phyloP scores from a whole-genome alignment of 2,113 vertebrate species.

The Turnix velox region DNA sequence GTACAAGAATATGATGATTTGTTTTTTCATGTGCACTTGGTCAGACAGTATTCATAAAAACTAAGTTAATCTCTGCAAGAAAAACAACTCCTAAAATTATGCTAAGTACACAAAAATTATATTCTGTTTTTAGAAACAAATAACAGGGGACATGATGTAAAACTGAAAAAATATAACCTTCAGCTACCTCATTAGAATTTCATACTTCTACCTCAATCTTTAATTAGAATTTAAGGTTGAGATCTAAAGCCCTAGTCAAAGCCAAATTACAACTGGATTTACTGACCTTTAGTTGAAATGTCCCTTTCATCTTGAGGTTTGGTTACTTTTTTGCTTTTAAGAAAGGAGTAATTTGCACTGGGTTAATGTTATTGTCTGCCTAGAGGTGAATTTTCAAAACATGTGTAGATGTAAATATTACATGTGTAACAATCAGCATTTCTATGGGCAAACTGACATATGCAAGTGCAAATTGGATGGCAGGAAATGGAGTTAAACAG shows the following conservation, averaged over 20 bases:
- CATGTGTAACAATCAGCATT: neutral
- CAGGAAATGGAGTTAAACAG: neutral
- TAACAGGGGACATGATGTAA: neutral
- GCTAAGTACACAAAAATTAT: neutral
- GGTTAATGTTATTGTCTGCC: neutral
- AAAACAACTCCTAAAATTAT: neutral
- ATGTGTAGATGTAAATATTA: constrained; percentile 4
- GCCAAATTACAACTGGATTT: constrained; percentile 28
- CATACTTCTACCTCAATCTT: constrained; percentile 7
- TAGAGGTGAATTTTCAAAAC: neutral
- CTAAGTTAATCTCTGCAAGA: neutral
- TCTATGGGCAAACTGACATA: constrained; percentile 9
- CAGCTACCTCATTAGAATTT: constrained; percentile 22
- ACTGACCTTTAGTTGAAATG: constrained; percentile 26
- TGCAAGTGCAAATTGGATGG: neutral
- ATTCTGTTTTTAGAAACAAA: neutral
- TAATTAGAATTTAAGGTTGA: constrained; percentile 47
- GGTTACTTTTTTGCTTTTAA: neutral
- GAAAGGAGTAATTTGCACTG: constrained; percentile 10
- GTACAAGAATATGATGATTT: neutral
- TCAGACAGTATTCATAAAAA: neutral
- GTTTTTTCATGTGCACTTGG: neutral
- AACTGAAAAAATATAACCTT: neutral
- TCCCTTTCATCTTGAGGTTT: constrained; percentile 11
- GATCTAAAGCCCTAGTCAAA: constrained; percentile 19